Percentiles rank a stretch among this genome's conserved stretches.
Evolutionary conservation across 2,797 vertebrate genomes (phyloP).

Genomic region (Acipenser transmontanus): DNA sequence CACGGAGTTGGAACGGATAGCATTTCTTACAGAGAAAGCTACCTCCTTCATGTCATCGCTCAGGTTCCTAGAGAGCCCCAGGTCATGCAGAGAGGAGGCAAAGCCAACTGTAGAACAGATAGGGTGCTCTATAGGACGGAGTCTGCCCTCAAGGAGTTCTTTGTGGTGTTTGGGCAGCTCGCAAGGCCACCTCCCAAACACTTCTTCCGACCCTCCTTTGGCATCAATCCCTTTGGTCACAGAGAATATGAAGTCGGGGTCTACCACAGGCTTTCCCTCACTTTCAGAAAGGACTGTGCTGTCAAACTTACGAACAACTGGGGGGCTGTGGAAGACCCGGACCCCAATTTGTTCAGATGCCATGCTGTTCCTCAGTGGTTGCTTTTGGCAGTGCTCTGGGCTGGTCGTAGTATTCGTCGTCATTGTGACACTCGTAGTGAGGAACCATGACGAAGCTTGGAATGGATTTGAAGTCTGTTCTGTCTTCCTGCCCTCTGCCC

Average conservation of each 20-base stretch:
- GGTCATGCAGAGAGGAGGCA: slow-evolving; percentile 68
- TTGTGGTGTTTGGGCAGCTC: slow-evolving; percentile 56
- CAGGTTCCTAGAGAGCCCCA: slow-evolving; percentile 87
- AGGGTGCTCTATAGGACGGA: slow-evolving; percentile 63
- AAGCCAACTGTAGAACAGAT: slow-evolving; percentile 77
- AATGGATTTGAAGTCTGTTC: slow-evolving; percentile 60
- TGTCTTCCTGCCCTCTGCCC: slow-evolving; percentile 53
- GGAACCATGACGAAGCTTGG: slow-evolving; percentile 83
- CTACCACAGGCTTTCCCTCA: slow-evolving; percentile 42
- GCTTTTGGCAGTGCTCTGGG: slow-evolving; percentile 84
- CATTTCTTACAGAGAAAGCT: slow-evolving; percentile 81
- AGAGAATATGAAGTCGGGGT: slow-evolving; percentile 49
- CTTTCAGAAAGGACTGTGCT: slow-evolving; percentile 35
- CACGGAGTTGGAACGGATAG: slow-evolving; percentile 65
- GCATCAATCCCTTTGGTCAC: slow-evolving; percentile 50
- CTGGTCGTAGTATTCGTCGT: slow-evolving; percentile 89
- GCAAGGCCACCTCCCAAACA: slow-evolving; percentile 77
- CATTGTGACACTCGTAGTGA: slow-evolving; percentile 89
- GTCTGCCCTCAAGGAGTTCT: slow-evolving; percentile 66
- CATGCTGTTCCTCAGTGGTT: slow-evolving; percentile 52
- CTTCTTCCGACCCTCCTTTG: slow-evolving; percentile 60
- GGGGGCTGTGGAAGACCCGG: slow-evolving; percentile 78
- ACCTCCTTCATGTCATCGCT: slow-evolving; percentile 98
- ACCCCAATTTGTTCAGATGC: slow-evolving; percentile 69
- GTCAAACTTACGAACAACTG: slow-evolving; percentile 55